Evolutionary conservation across 2,888 invertebrate species (phyloP).

Genomic region (Pasiphila rectangulata): DNA sequence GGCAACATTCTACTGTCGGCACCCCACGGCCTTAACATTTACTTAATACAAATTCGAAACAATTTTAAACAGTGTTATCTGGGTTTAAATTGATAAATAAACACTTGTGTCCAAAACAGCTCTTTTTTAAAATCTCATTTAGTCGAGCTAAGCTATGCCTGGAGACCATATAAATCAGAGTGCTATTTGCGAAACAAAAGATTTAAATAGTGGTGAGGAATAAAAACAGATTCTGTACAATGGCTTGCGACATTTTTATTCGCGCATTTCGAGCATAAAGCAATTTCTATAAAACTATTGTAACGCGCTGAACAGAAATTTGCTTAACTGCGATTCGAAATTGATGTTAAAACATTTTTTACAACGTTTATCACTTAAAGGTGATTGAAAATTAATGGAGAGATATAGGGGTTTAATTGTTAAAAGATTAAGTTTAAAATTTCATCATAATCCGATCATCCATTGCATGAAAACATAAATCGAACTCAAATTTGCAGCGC

Average conservation of each 20-base stretch:
- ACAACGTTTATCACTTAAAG: neutral
- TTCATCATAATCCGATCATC: too few species aligned
- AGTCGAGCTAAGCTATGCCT: neutral
- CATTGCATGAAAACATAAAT: too few species aligned
- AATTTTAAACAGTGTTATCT: too few species aligned
- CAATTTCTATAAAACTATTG: constrained; percentile 29
- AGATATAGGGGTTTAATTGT: too few species aligned
- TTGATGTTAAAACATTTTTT: neutral
- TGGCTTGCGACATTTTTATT: constrained; percentile 24
- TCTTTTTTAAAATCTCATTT: neutral
- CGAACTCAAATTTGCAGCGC: too few species aligned
- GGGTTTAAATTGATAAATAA: too few species aligned
- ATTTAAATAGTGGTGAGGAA: constrained; percentile 18
- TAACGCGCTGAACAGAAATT: constrained; percentile 7
- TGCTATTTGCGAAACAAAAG: constrained; percentile 22
- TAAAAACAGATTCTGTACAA: constrained; percentile 28
- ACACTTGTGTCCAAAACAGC: neutral
- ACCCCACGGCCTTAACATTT: too few species aligned
- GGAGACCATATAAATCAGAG: constrained; percentile 17
- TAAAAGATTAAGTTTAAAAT: too few species aligned
- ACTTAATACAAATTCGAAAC: too few species aligned
- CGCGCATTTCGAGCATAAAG: constrained; percentile 20
- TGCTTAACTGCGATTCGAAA: too few species aligned
- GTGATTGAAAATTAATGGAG: too few species aligned
- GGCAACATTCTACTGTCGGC: too few species aligned